Evolutionary conservation across 2,113 vertebrate genomes (phyloP).

Genomic region (Poeciliopsis occidentalis): DNA sequence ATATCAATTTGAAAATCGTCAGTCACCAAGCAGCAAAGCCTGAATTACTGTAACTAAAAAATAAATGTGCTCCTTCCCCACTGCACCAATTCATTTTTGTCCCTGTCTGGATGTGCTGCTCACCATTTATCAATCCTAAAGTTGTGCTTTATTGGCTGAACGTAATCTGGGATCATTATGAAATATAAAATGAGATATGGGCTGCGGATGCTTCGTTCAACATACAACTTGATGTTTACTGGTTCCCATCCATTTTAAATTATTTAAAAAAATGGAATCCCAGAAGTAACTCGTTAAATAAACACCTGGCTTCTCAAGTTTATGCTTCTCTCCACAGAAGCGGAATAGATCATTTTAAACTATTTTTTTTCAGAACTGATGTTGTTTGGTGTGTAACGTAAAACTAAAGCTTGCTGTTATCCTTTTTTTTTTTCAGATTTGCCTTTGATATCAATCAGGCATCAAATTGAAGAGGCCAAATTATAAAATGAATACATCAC

Average conservation of each 20-base stretch:
- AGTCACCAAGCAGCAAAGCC: slow-evolving; percentile 31
- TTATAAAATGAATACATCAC: not conserved
- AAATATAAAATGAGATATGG: slow-evolving; percentile 33
- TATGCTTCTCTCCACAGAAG: not conserved
- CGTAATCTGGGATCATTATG: slow-evolving; percentile 20
- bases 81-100: slow-evolving; percentile 20
- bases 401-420: not conserved
- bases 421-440: too few relatives aligned
- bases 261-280: slow-evolving; percentile 53
- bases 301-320: not conserved
- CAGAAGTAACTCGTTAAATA: slow-evolving; percentile 1
- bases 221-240: slow-evolving; percentile 22
- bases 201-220: slow-evolving; percentile 42
- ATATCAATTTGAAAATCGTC: slow-evolving; percentile 67
- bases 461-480: not conserved
- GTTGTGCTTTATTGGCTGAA: slow-evolving; percentile 21
- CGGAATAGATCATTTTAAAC: too few relatives aligned
- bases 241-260: slow-evolving; percentile 40
- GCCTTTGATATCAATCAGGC: too few relatives aligned
- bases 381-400: not conserved
- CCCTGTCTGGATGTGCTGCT: slow-evolving; percentile 26
- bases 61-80: slow-evolving; percentile 22
- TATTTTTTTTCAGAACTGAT: not conserved
- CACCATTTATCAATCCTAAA: slow-evolving; percentile 25
- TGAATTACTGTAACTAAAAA: slow-evolving; percentile 63